Percentiles rank a stretch among this genome's conserved stretches.
phyloP scores from a whole-genome alignment of 2,797 vertebrate species.

The Coranthus polyacanthus region DNA sequence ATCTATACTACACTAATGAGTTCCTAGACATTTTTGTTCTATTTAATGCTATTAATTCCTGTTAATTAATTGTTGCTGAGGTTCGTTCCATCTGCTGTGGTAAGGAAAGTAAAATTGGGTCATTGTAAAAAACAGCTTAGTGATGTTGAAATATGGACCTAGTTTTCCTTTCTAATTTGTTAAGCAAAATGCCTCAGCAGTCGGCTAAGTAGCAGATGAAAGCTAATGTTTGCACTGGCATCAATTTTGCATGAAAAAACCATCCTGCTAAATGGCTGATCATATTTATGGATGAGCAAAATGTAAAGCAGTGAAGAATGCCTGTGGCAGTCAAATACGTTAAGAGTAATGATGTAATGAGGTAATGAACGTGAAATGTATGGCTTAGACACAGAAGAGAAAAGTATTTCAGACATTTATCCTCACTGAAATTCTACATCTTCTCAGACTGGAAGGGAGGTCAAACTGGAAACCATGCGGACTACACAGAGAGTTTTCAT shows the following conservation, averaged over 20 bases:
- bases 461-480: not conserved
- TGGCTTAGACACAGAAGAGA: not conserved
- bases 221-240: constrained; percentile 68
- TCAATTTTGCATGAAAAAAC: constrained; percentile 71
- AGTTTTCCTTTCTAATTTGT: constrained; percentile 73
- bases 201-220: constrained; percentile 64
- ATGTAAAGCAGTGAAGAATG: constrained; percentile 65
- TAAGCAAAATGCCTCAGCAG: constrained; percentile 69
- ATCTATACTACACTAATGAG: constrained; percentile 82
- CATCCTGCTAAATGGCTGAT: constrained; percentile 65
- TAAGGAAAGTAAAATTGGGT: constrained; percentile 79
- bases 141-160: constrained; percentile 61
- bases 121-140: constrained; percentile 72
- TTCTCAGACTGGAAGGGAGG: not conserved
- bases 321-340: constrained; percentile 52
- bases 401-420: not conserved
- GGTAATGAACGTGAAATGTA: constrained; percentile 19
- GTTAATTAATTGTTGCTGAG: constrained; percentile 88
- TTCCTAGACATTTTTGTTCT: constrained; percentile 81
- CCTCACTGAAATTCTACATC: constrained; percentile 1
- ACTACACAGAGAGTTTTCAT: not conserved
- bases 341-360: constrained; percentile 31
- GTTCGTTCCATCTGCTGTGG: constrained; percentile 83
- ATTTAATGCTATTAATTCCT: constrained; percentile 86
- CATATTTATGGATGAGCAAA: constrained; percentile 62